Evolutionary conservation across 2,888 invertebrate genomes (phyloP).

Genomic region (Eumerus sabulonum): DNA sequence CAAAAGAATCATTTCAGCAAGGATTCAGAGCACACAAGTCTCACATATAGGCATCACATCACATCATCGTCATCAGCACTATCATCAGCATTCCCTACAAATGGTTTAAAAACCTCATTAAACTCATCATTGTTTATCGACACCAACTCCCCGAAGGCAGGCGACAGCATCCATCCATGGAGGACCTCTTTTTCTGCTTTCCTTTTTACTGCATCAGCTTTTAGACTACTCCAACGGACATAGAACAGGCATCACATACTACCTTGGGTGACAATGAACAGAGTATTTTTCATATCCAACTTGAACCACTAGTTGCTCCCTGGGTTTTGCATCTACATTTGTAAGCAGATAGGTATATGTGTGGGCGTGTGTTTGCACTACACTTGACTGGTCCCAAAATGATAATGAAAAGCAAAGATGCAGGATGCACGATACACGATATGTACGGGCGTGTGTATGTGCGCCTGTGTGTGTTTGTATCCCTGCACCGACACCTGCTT

Average conservation of each 20-base stretch:
- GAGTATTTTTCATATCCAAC: conserved; percentile 13
- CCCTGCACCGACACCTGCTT: conserved; percentile 48
- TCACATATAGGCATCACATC: too few relatives aligned
- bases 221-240: background rate
- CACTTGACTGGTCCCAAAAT: conserved; percentile 39
- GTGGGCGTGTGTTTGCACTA: conserved; percentile 32
- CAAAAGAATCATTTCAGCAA: too few relatives aligned
- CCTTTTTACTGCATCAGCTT: conserved; percentile 23
- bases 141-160: conserved; percentile 22
- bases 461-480: conserved; percentile 39
- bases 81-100: conserved; percentile 23
- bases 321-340: background rate
- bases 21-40: too few relatives aligned
- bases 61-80: conserved; percentile 14
- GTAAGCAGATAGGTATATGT: background rate
- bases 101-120: conserved; percentile 58
- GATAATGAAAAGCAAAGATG: conserved; percentile 65
- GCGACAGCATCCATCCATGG: conserved; percentile 40
- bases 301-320: conserved; percentile 60
- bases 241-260: conserved; percentile 44
- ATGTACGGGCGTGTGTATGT: conserved; percentile 13
- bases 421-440: conserved; percentile 6
- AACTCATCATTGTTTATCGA: conserved; percentile 51
- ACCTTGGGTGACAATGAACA: conserved; percentile 60
- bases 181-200: conserved; percentile 32